phyloP scores from a whole-genome alignment of 2,888 invertebrate species.

The Prosapia bicincta region DNA sequence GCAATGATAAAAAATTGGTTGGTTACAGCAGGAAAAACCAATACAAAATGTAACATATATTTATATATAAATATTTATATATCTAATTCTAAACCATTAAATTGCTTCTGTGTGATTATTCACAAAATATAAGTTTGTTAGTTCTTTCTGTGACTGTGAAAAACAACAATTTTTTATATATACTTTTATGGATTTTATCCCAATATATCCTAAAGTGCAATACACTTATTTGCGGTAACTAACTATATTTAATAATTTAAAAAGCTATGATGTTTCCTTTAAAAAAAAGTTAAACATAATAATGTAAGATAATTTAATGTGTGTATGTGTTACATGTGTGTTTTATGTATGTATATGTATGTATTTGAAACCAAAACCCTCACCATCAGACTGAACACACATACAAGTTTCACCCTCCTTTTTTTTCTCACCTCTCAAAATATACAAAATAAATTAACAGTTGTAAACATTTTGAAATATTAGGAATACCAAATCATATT shows the following conservation, averaged over 20 bases:
- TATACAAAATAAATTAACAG: not conserved
- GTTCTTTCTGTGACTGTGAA: not conserved
- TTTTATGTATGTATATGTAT: constrained; percentile 19
- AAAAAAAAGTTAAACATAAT: not conserved
- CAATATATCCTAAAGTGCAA: not conserved
- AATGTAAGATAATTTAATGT: constrained; percentile 13
- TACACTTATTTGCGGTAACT: not conserved
- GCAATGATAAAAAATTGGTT: not conserved
- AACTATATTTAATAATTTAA: not conserved
- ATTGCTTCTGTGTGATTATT: not conserved
- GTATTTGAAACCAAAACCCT: not conserved
- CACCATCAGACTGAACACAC: not conserved
- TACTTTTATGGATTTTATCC: not conserved
- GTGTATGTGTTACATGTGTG: constrained; percentile 9
- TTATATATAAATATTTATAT: no score
- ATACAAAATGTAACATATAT: not conserved
- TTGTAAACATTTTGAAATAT: not conserved
- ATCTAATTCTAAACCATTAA: not conserved
- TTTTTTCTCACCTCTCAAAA: not conserved
- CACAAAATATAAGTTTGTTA: not conserved
- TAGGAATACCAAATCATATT: no score
- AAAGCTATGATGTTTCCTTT: not conserved
- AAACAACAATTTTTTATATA: not conserved
- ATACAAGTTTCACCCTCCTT: not conserved
- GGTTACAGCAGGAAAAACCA: not conserved